A percentile compares a stretch with the other conserved stretches of the same genome.
phyloP scores from a whole-genome alignment of 2,888 invertebrate genomes.

The Stenotaenia linearis region DNA sequence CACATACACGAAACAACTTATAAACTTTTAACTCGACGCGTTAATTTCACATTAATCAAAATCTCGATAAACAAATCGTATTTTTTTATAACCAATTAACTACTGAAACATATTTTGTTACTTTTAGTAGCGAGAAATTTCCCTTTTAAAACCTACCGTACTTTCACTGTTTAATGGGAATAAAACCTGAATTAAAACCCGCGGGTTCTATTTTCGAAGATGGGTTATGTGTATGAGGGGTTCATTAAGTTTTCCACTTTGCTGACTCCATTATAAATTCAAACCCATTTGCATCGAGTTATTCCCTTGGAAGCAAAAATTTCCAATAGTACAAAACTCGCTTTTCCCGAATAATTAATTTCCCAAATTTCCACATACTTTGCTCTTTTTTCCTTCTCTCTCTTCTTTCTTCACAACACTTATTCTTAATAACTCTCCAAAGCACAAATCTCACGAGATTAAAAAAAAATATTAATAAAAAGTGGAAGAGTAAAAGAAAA shows the following conservation, averaged over 20 bases:
- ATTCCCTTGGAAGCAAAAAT: background rate
- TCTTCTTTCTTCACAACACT: background rate
- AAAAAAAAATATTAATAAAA: background rate
- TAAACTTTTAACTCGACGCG: background rate
- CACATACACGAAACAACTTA: no score
- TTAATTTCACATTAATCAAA: background rate
- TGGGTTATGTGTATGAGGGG: background rate
- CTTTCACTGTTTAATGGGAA: background rate
- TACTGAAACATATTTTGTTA: background rate
- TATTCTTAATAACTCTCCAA: background rate
- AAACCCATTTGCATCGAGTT: background rate
- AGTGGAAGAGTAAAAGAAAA: background rate
- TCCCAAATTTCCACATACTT: background rate
- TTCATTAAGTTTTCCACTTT: background rate
- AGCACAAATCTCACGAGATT: background rate
- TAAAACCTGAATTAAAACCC: background rate
- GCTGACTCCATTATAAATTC: background rate
- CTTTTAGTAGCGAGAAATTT: background rate
- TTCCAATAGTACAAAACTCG: background rate
- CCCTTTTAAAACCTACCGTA: background rate
- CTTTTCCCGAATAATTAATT: background rate
- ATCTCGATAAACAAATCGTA: background rate
- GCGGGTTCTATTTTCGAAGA: background rate
- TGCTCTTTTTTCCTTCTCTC: background rate
- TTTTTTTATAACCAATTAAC: background rate